phyloP scores from a whole-genome alignment of 2,888 invertebrate genomes.

The Rhogogaster chlorosoma region DNA sequence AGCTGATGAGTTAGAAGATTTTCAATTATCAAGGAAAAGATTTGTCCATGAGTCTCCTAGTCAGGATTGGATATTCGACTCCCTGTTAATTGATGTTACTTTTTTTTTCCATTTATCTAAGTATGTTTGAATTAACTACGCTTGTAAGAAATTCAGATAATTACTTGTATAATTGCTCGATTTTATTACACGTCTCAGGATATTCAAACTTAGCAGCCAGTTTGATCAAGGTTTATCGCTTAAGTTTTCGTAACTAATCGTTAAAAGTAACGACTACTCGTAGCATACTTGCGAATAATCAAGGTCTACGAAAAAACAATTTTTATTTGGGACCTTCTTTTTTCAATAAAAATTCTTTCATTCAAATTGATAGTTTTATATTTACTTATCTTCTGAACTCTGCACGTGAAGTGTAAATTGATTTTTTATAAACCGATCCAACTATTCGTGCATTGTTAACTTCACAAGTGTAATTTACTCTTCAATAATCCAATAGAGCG shows the following conservation, averaged over 20 bases:
- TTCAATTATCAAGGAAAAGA: background rate
- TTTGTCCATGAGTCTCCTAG: background rate
- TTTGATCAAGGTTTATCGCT: conserved; percentile 12
- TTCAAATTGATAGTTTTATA: background rate
- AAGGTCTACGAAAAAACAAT: background rate
- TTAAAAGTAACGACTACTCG: background rate
- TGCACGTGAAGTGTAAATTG: background rate
- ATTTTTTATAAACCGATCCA: background rate
- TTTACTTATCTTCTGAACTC: background rate
- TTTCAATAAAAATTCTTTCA: background rate
- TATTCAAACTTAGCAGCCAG: background rate
- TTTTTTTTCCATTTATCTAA: background rate
- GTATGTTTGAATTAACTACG: background rate
- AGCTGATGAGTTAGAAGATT: background rate
- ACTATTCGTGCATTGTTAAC: background rate
- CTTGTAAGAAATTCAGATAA: background rate
- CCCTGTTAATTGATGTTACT: background rate
- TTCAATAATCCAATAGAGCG: background rate
- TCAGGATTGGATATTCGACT: background rate
- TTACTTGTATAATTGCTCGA: background rate
- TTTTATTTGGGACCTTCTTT: background rate
- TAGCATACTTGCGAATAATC: background rate
- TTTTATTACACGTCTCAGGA: conserved; percentile 1
- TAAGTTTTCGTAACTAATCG: background rate
- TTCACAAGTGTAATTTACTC: background rate